Conservation (phyloP, 1,140 invertebrate genomes). For the Brachionus angularis region DNA sequence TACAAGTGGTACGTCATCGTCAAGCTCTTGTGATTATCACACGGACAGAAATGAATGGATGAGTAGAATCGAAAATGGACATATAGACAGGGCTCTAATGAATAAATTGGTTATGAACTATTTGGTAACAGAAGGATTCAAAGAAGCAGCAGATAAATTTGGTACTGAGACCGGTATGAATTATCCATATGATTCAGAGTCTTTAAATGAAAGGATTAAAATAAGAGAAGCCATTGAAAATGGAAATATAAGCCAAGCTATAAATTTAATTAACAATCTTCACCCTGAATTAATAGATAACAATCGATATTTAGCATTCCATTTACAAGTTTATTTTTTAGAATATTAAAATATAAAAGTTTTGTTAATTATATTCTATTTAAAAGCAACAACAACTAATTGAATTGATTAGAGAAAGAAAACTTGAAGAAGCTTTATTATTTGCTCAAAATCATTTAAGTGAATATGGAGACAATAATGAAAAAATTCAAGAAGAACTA, state of each 20-base stretch:
- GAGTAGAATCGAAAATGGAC: conserved; percentile 68
- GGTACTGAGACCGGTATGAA: conserved; percentile 70
- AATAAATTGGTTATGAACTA: conserved; percentile 98
- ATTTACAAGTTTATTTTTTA: conserved; percentile 79
- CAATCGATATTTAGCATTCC: conserved; percentile 89
- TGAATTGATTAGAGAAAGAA: conserved; percentile 80
- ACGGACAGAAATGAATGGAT: conserved; percentile 64
- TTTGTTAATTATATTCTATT: conserved; percentile 11
- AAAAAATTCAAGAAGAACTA: conserved; percentile 62
- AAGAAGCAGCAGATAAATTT: conserved; percentile 95
- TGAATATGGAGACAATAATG: conserved; percentile 83
- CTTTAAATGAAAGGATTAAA: conserved; percentile 83
- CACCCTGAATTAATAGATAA: conserved; percentile 91
- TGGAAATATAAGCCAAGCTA: conserved; percentile 86
- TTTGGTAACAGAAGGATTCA: conserved; percentile 94
- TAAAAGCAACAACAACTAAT: conserved; percentile 84
- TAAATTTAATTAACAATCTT: conserved; percentile 82
- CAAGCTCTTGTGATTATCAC: conserved; percentile 8
- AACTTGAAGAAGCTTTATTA: conserved; percentile 87
- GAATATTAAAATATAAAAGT: not conserved
- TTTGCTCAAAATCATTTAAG: conserved; percentile 87
- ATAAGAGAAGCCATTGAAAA: conserved; percentile 89
- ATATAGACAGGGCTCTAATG: conserved; percentile 82
- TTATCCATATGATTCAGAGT: conserved; percentile 67
- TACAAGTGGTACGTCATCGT: conserved; percentile 11